These are phyloP conservation scores for Pararge aegeria DNA, from an alignment of 1,140 invertebrate species.

Conservation along the genomic window DNA sequence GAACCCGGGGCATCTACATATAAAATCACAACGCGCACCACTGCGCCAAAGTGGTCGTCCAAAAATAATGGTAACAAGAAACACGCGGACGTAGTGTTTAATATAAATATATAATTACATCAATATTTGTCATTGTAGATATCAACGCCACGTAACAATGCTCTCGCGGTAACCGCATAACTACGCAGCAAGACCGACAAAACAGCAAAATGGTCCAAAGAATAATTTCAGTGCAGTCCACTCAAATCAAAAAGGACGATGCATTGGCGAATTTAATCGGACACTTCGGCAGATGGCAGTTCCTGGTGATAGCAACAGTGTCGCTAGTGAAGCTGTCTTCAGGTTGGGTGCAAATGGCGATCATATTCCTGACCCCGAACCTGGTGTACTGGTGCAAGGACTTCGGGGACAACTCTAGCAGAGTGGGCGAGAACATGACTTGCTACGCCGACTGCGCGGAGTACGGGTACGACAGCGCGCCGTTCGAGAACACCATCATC, in stretches of 20 bases:
- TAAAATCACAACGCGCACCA: no score
- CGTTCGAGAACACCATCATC: conserved; percentile 75
- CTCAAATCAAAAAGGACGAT: conserved; percentile 47
- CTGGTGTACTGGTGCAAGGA: conserved; percentile 41
- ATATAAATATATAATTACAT: no score
- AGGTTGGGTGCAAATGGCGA: conserved; percentile 80
- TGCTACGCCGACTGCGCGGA: conserved; percentile 52
- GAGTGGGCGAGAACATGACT: conserved; percentile 39
- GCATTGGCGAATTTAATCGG: conserved; percentile 64
- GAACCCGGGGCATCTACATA: no score
- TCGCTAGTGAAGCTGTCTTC: conserved; percentile 80
- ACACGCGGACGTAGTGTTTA: no score
- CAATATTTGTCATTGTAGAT: conserved; percentile 6
- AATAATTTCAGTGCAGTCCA: conserved; percentile 23
- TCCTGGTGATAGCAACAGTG: conserved; percentile 71
- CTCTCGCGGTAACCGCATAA: neutral
- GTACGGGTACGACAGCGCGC: conserved; percentile 65
- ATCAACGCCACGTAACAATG: neutral
- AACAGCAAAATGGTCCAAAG: conserved; percentile 40
- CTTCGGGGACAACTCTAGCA: conserved; percentile 39
- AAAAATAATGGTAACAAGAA: no score
- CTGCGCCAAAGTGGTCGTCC: no score
- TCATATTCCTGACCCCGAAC: conserved; percentile 69
- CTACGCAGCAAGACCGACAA: neutral
- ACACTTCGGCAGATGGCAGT: conserved; percentile 81